Base-by-base conservation (phyloP, 92 coral and sea anemone species). In the Zoanthus sociatus region DNA sequence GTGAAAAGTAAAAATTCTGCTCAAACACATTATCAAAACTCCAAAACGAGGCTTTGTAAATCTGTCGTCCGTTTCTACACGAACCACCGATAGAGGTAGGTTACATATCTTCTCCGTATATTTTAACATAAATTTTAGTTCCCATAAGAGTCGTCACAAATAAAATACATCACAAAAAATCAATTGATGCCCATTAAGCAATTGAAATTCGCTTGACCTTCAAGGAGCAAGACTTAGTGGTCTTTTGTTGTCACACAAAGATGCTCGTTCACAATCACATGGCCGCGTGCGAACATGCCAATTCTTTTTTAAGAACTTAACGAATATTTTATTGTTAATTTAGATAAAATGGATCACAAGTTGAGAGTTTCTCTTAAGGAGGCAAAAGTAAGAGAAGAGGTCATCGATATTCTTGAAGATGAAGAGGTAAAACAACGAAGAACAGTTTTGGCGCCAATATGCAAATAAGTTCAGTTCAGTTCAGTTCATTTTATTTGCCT, bases 301-400 rank as follows among this genome's bases (percentile, higher is more conserved):
- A 61, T 18, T 20, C n/a, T 61, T 61, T 61, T 61, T 61, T 58
- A 61, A 61, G 69, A 61, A 61, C 17, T 61, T 61, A 61, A 61
- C 69, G 32, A 18, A 61, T 61, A 61, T 61, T 61, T 61, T 61
- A 61, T 61, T 16, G 69, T 61, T 61, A n/a, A 18, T 61, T 61
- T 61, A 61, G 26, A 61, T 61, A 61, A 61, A 61, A 61, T 61
- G 69, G 69, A 61, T 61, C 69, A 17, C 26, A 61, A 61, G 69
- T 61, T 61, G 69, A 61, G 17, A 61, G 69, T 61, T 61, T 61
- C 26, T 61, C 69, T 61, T 61, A 61, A 61, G 69, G 69, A 61
- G 69, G 69, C 69, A 61, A 32, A 32, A 61, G 69, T 61, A n/a
- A 61, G 69, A 61, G 69, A 61, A 61, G 69, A 16, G 69, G 69